Conservation (phyloP, 1,140 invertebrate species). For the Apis mellifera region DNA sequence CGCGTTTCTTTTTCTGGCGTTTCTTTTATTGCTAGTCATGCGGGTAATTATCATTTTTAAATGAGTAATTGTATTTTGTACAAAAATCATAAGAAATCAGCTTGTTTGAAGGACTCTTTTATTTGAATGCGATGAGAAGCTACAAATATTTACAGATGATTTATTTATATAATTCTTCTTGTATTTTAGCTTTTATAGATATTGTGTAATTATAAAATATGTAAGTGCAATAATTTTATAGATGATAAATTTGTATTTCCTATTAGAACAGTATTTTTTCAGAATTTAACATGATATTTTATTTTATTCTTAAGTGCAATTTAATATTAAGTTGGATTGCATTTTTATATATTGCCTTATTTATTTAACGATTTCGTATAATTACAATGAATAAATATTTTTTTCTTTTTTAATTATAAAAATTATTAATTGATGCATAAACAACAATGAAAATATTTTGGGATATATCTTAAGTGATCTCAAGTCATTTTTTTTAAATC, state of each 20-base stretch:
- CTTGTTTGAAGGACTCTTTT: neutral
- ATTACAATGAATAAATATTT: slow-evolving; percentile 23
- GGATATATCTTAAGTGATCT: neutral
- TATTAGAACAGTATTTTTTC: slow-evolving; percentile 34
- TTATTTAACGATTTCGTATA: slow-evolving; percentile 37
- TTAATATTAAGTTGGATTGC: neutral
- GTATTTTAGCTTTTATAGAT: neutral
- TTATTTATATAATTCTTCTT: slow-evolving; percentile 19
- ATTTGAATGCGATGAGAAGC: neutral
- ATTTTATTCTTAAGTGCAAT: neutral
- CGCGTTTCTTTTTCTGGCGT: neutral
- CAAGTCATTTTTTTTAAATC: neutral
- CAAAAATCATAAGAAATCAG: neutral
- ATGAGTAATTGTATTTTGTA: neutral
- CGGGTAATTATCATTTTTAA: neutral
- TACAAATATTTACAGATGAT: neutral
- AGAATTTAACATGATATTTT: neutral
- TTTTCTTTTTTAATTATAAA: neutral
- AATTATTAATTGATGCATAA: neutral
- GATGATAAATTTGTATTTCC: slow-evolving; percentile 19
- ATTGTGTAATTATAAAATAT: neutral
- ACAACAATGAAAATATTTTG: neutral
- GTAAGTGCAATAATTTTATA: neutral
- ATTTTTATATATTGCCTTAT: neutral
- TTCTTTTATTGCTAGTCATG: neutral